phyloP scores from a whole-genome alignment of 2,797 vertebrate species.

The Phaenicophaeus curvirostris region DNA sequence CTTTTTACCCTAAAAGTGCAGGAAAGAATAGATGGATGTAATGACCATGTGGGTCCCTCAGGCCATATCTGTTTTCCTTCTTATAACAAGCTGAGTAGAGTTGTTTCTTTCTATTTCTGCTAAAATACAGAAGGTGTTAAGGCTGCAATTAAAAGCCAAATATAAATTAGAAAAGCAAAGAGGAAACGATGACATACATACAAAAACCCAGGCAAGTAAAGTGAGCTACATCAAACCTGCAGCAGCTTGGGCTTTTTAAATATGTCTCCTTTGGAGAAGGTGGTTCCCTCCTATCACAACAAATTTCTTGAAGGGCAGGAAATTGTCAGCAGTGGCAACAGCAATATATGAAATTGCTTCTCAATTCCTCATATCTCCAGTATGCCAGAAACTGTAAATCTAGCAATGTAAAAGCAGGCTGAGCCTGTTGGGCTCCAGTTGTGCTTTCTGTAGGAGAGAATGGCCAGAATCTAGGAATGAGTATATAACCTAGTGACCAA shows the following conservation, averaged over 20 bases:
- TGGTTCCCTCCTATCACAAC: conserved; percentile 27
- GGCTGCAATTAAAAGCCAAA: background rate
- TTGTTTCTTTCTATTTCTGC: background rate
- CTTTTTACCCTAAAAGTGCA: conserved; percentile 4
- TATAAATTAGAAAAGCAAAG: background rate
- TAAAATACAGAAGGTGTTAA: conserved; percentile 31
- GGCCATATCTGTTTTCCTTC: conserved; percentile 9
- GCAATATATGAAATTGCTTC: conserved; percentile 63
- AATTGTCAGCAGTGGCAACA: conserved; percentile 49
- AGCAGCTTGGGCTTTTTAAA: background rate
- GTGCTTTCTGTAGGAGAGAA: background rate
- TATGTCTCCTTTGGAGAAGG: background rate
- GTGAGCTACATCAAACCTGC: background rate
- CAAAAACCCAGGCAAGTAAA: background rate
- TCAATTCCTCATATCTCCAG: conserved; percentile 44
- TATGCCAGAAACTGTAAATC: conserved; percentile 48
- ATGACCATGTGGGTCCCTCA: background rate
- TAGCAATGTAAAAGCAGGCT: conserved; percentile 21
- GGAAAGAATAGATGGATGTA: background rate
- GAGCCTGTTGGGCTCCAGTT: background rate
- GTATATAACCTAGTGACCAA: background rate
- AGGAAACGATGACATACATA: background rate
- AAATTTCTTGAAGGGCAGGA: conserved; percentile 40
- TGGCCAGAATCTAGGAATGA: background rate
- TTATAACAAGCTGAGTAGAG: background rate